Evolutionary conservation across 2,888 invertebrate genomes (phyloP).

Genomic region (Rhaphigaster nebulosa): DNA sequence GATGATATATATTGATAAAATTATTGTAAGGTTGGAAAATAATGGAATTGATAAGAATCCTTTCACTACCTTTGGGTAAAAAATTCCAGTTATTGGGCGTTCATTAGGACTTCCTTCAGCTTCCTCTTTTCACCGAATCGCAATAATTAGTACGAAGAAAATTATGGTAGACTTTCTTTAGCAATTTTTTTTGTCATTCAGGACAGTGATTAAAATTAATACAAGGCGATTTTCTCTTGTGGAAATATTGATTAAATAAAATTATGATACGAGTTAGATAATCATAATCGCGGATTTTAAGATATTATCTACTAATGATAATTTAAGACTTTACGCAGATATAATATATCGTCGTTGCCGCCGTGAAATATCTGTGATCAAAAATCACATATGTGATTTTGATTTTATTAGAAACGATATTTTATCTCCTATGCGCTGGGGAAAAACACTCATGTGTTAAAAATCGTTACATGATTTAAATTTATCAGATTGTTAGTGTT

Average conservation of each 20-base stretch:
- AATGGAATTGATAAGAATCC: background rate
- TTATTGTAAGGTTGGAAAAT: background rate
- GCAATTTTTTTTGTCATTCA: background rate
- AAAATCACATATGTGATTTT: too few relatives aligned
- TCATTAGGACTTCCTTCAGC: background rate
- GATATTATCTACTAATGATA: too few relatives aligned
- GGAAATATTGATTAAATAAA: background rate
- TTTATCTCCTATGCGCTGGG: too few relatives aligned
- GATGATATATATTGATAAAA: background rate
- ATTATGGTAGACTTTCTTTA: background rate
- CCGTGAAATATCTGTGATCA: too few relatives aligned
- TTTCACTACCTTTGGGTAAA: background rate
- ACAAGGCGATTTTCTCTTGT: background rate
- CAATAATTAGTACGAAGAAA: background rate
- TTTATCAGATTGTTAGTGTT: too few relatives aligned
- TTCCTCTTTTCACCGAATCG: background rate
- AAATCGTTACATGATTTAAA: too few relatives aligned
- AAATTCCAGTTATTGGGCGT: background rate
- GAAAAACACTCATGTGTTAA: too few relatives aligned
- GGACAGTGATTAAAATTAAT: background rate
- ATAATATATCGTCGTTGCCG: too few relatives aligned
- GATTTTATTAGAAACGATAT: too few relatives aligned
- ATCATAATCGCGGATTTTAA: background rate
- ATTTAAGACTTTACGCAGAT: too few relatives aligned
- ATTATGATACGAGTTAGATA: background rate